Percentiles rank a stretch among this genome's conserved stretches.
phyloP scores from a whole-genome alignment of 2,888 invertebrate genomes.

The Microchrysa polita region DNA sequence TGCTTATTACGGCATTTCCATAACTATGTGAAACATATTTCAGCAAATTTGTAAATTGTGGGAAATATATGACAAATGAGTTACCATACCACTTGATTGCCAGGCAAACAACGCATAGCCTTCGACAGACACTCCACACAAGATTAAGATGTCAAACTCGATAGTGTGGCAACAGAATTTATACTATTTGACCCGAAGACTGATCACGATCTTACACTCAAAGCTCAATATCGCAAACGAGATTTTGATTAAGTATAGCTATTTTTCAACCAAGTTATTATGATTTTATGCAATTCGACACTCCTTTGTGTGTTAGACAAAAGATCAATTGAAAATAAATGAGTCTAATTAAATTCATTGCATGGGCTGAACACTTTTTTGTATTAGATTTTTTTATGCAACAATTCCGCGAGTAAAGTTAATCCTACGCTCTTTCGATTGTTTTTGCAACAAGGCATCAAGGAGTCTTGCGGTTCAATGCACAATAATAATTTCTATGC shows the following conservation, averaged over 20 bases:
- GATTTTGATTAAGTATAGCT: neutral
- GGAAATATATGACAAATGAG: too few relatives aligned
- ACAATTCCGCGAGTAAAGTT: neutral
- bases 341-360: conserved; percentile 4
- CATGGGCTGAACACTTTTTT: neutral
- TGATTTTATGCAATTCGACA: neutral
- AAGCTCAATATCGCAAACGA: too few relatives aligned
- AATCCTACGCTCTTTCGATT: conserved; percentile 1
- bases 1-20: too few relatives aligned
- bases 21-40: too few relatives aligned
- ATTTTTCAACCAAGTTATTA: neutral
- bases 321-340: conserved; percentile 8
- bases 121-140: too few relatives aligned
- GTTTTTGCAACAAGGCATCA: neutral
- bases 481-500: neutral
- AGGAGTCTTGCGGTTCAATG: neutral
- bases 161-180: too few relatives aligned
- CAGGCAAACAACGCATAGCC: too few relatives aligned
- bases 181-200: too few relatives aligned
- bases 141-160: too few relatives aligned
- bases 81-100: too few relatives aligned
- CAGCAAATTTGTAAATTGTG: too few relatives aligned
- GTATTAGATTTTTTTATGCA: neutral
- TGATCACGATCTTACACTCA: too few relatives aligned
- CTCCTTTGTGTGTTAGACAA: conserved; percentile 10